Evolutionary conservation across 2,888 invertebrate species (phyloP).

Genomic region (Diploptera punctata): DNA sequence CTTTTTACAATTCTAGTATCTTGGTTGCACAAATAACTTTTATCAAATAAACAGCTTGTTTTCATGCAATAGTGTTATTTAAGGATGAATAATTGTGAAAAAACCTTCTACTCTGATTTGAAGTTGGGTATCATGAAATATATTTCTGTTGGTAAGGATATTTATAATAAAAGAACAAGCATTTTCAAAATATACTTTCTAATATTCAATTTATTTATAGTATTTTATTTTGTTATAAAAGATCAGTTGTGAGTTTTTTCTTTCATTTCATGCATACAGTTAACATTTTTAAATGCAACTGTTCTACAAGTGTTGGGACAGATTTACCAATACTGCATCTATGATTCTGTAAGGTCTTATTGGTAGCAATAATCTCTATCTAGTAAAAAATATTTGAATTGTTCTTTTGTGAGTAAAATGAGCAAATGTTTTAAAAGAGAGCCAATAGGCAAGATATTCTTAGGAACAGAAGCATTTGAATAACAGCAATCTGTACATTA

Average conservation of each 20-base stretch:
- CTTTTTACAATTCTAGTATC: too few species aligned
- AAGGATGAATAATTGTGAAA: too few species aligned
- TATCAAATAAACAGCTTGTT: too few species aligned
- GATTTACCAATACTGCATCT: background rate
- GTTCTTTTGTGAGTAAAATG: too few species aligned
- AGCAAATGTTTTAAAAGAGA: conserved; percentile 10
- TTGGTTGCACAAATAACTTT: too few species aligned
- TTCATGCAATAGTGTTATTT: too few species aligned
- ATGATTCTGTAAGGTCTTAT: background rate
- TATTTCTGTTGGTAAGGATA: too few species aligned
- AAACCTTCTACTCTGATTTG: too few species aligned
- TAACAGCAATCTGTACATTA: background rate
- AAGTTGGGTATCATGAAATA: too few species aligned
- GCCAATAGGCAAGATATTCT: conserved; percentile 17
- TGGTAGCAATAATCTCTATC: too few species aligned
- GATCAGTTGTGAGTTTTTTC: conserved; percentile 4
- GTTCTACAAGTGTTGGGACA: background rate
- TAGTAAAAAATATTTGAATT: too few species aligned
- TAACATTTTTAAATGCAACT: background rate
- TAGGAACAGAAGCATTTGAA: background rate
- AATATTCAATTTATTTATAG: conserved; percentile 23
- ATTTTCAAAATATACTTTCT: conserved; percentile 26
- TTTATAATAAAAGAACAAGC: background rate
- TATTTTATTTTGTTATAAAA: conserved; percentile 20
- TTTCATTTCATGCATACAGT: conserved; percentile 11